Percentiles rank a stretch among this genome's conserved stretches.
phyloP scores from a whole-genome alignment of 2,888 invertebrate genomes.

The Dascillus cervinus region DNA sequence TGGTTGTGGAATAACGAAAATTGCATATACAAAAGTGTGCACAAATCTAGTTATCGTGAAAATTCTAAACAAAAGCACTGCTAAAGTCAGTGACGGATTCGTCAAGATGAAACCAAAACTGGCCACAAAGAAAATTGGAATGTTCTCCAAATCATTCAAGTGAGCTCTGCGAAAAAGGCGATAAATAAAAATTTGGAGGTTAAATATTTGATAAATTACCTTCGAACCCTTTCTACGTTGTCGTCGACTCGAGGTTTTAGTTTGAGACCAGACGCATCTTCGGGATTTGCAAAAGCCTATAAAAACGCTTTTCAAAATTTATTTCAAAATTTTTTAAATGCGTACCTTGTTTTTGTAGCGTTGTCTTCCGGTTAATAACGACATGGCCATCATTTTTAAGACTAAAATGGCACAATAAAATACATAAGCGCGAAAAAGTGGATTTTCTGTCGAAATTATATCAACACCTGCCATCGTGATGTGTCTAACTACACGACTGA shows the following conservation, averaged over 20 bases:
- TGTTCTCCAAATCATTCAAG: constrained; percentile 66
- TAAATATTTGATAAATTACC: constrained; percentile 2
- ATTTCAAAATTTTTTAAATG: too few relatives aligned
- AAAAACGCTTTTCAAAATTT: too few relatives aligned
- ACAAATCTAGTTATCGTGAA: constrained; percentile 49
- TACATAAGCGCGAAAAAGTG: neutral
- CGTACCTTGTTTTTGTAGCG: neutral
- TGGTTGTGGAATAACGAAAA: constrained; percentile 52
- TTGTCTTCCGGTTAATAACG: neutral
- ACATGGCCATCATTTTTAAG: neutral
- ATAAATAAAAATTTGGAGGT: neutral
- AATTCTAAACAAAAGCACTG: constrained; percentile 46
- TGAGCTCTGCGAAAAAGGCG: constrained; percentile 48
- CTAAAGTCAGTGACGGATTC: constrained; percentile 45
- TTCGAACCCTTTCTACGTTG: constrained; percentile 2
- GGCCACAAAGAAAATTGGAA: constrained; percentile 55
- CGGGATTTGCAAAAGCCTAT: constrained; percentile 4
- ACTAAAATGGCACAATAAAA: neutral
- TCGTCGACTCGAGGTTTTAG: constrained; percentile 1
- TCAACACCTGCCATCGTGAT: neutral
- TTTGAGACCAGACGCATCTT: constrained; percentile 1
- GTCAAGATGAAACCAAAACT: constrained; percentile 55
- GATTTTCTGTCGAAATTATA: neutral
- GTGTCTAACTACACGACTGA: too few relatives aligned
- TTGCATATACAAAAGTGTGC: constrained; percentile 58